Base-by-base conservation (phyloP, 2,888 invertebrate species). In the Zaprionus lineosus region DNA sequence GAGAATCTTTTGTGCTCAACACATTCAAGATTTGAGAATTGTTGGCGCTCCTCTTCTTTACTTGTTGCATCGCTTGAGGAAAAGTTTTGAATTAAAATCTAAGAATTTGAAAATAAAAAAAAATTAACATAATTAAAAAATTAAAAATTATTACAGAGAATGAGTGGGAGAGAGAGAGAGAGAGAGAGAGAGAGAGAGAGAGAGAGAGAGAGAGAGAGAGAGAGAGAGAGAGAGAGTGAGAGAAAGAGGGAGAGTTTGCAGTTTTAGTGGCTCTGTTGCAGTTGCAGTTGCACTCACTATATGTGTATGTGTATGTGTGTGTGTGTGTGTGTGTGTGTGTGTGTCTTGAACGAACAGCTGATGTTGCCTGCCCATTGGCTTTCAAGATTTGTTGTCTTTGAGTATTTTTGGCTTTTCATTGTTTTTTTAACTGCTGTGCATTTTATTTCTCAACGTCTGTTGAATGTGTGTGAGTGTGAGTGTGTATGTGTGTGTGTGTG, bases 331-430 rank as follows among this genome's bases (percentile, higher is more conserved):
- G 39, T 11, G 31, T 37, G 18, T 33, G 16, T 16, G 16, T 15
- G 28, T 29, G 19, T 31, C 21, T 50, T 43, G 33, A 12, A n/a
- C 9, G 46, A 68, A 64, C 68, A 68, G 68, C 68, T 68, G 68
- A 64, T 68, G 50, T 37, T 33, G 58, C 58, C 36, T 36, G n/a
- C n/a, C n/a, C n/a, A n/a, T n/a, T n/a, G n/a, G n/a, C n/a, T n/a
- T n/a, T n/a, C n/a, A n/a, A n/a, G n/a, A n/a, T n/a, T n/a, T n/a
- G n/a, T n/a, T n/a, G n/a, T n/a, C n/a, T n/a, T n/a, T n/a, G n/a
- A n/a, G n/a, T n/a, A n/a, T n/a, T n/a, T n/a, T 36, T 58, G 63
- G 15, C 34, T 48, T 39, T 43, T 16, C n/a, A 37, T 46, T 51
- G 14, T 46, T 61, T 33, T 9, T 24, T 16, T 21, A 37, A 36